Base-by-base conservation (phyloP, 2,113 vertebrate genomes). In the Manacus vitellinus region DNA sequence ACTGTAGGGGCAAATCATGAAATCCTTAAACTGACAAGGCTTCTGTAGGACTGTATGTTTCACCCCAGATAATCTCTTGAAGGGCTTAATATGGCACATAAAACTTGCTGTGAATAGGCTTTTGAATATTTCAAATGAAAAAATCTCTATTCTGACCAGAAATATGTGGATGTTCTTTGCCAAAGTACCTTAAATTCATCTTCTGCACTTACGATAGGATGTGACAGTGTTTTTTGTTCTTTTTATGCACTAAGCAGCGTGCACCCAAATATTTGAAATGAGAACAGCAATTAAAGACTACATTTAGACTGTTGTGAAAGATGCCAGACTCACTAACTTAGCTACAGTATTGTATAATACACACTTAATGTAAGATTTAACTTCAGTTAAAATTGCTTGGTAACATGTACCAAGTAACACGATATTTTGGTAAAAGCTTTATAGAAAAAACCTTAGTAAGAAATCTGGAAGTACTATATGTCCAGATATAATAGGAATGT, bases 361-460 rank as follows among this genome's bases (percentile, higher is more conserved):
- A 66, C 25, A 25, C 51, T 68, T 84, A 77, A 71, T 0, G 0
- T 78, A 81, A 90, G 75, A 78, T 76, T 76, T 89, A 78, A 55
- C 82, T 33, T 80, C 88, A 71, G 62, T 85, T 92, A 92, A 93
- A 95, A 91, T 91, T 89, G 27, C 88, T 91, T 92, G n/a, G 81
- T 85, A 87, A 86, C 43, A 20, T 30, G 35, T 89, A 78, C 61
- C 62, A 62, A 44, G 87, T 84, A 86, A 95, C 56, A 56, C 8
- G 73, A 92, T 94, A 84, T 37, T 85, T 95, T 76, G 47, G 79
- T 92, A 94, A 96, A 96, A 93, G 91, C 76, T 87, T 96, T 91
- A 52, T 73, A 86, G 89, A 79, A 91, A 75, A 94, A 84, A 14
- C 47, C 49, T 79, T 66, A 70, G 68, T 51, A 94, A 93, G 85